Percentiles rank a stretch among this genome's conserved stretches.
These are phyloP conservation scores for Callionymus lyra DNA, from an alignment of 2,113 vertebrate genomes.

Conservation along the genomic window DNA sequence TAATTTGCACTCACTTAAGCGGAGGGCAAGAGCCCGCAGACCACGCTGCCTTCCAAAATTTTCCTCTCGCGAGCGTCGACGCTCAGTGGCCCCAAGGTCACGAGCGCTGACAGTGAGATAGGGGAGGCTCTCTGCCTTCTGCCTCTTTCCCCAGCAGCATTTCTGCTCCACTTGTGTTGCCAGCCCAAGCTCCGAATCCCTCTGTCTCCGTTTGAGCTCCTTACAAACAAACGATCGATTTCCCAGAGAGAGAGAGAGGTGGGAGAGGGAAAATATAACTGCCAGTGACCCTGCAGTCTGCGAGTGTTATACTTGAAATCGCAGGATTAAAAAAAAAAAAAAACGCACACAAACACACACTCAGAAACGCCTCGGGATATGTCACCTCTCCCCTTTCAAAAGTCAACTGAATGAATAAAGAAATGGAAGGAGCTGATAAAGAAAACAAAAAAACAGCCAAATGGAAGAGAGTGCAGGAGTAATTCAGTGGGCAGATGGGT, in stretches of 20 bases:
- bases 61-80: slow-evolving; percentile 31
- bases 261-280: slow-evolving; percentile 48
- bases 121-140: slow-evolving; percentile 55
- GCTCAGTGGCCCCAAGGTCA: slow-evolving; percentile 56
- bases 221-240: slow-evolving; percentile 69
- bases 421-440: slow-evolving; percentile 66
- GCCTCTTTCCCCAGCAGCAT: slow-evolving; percentile 62
- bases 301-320: slow-evolving; percentile 69
- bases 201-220: slow-evolving; percentile 61
- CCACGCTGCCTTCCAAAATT: slow-evolving; percentile 45
- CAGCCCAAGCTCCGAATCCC: slow-evolving; percentile 55
- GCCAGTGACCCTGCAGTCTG: slow-evolving; percentile 67
- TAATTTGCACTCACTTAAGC: slow-evolving; percentile 62
- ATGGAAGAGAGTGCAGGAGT: slow-evolving; percentile 64
- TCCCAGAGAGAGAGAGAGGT: slow-evolving; percentile 40
- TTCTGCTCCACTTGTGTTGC: slow-evolving; percentile 52
- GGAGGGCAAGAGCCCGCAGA: slow-evolving; percentile 31
- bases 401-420: slow-evolving; percentile 70
- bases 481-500: slow-evolving; percentile 69
- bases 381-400: slow-evolving; percentile 68
- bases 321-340: slow-evolving; percentile 37
- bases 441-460: slow-evolving; percentile 59
- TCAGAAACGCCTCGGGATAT: slow-evolving; percentile 56
- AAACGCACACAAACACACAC: slow-evolving; percentile 9
- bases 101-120: slow-evolving; percentile 32